phyloP scores from a whole-genome alignment of 92 coral and sea anemone genomes.

The Plumapathes pennacea region DNA sequence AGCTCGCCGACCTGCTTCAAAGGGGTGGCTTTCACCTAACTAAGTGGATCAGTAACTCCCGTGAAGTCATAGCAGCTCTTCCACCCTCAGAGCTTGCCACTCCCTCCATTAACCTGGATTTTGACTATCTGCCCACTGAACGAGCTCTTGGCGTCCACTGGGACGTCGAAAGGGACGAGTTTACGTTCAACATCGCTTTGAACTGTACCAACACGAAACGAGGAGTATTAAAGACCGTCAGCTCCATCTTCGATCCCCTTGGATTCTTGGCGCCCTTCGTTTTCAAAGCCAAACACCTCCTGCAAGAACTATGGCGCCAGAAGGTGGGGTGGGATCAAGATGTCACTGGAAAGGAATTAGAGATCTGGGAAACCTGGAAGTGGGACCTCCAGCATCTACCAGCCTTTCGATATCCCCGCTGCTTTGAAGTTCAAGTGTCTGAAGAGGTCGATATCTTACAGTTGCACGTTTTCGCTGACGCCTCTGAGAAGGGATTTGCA shows the following conservation, averaged over 20 bases:
- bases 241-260: conserved; percentile 52
- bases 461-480: conserved; percentile 46
- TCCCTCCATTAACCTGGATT: conserved; percentile 30
- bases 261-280: conserved; percentile 53
- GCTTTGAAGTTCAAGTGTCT: conserved; percentile 26
- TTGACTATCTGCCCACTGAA: conserved; percentile 40
- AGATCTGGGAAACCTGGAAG: conserved; percentile 43
- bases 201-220: conserved; percentile 54
- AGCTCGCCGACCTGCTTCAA: conserved; percentile 24
- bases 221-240: conserved; percentile 44
- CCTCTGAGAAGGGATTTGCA: conserved; percentile 53
- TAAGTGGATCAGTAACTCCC: conserved; percentile 33
- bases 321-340: conserved; percentile 39
- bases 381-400: conserved; percentile 10
- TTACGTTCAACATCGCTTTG: conserved; percentile 45
- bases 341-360: conserved; percentile 28
- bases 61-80: conserved; percentile 18
- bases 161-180: conserved; percentile 45
- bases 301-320: conserved; percentile 54
- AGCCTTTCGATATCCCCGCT: conserved; percentile 14
- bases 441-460: conserved; percentile 24
- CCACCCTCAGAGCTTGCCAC: conserved; percentile 18
- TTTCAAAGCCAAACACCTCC: conserved; percentile 45
- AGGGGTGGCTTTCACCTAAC: conserved; percentile 50
- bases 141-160: conserved; percentile 44